Evolutionary conservation across 92 coral and sea anemone species (phyloP).

Genomic region (Plumapathes pennacea): DNA sequence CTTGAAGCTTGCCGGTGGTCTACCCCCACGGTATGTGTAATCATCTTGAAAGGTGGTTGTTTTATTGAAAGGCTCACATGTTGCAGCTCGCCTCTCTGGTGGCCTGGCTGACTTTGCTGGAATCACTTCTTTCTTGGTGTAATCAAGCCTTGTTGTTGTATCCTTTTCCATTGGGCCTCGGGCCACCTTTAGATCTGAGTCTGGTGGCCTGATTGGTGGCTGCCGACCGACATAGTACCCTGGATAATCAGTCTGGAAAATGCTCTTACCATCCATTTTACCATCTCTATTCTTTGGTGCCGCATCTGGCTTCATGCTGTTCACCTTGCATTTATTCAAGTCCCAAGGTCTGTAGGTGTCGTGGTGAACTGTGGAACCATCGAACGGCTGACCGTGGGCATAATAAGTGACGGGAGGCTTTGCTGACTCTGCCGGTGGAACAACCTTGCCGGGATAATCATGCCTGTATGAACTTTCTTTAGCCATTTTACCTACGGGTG

Average conservation of each 20-base stretch:
- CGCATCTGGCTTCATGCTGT: constrained; percentile 86
- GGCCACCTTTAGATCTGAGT: constrained; percentile 71
- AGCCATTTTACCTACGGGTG: constrained; percentile 84
- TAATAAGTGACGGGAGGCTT: constrained; percentile 76
- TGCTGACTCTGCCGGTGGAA: constrained; percentile 86
- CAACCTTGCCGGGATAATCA: constrained; percentile 80
- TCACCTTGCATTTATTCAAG: constrained; percentile 61
- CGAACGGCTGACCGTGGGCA: constrained; percentile 78
- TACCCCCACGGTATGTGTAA: constrained; percentile 80
- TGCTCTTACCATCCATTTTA: constrained; percentile 87
- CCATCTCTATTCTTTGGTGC: constrained; percentile 61
- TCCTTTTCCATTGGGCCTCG: constrained; percentile 89
- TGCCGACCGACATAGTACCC: constrained; percentile 85
- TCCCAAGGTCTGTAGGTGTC: constrained; percentile 98
- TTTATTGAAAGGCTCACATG: constrained; percentile 80
- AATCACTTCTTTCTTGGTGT: constrained; percentile 72
- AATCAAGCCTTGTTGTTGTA: constrained; percentile 95
- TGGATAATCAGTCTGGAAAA: constrained; percentile 93
- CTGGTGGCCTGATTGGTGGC: constrained; percentile 78
- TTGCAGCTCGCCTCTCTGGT: constrained; percentile 63
- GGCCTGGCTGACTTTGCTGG: constrained; percentile 96
- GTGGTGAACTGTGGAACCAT: constrained; percentile 82
- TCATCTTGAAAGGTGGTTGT: constrained; percentile 91
- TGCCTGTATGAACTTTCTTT: constrained; percentile 83
- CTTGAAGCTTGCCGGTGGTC: constrained; percentile 90